Percentiles rank a stretch among this genome's conserved stretches.
Conservation (phyloP, 2,888 invertebrate species). For the Perizoma affinitatum region DNA sequence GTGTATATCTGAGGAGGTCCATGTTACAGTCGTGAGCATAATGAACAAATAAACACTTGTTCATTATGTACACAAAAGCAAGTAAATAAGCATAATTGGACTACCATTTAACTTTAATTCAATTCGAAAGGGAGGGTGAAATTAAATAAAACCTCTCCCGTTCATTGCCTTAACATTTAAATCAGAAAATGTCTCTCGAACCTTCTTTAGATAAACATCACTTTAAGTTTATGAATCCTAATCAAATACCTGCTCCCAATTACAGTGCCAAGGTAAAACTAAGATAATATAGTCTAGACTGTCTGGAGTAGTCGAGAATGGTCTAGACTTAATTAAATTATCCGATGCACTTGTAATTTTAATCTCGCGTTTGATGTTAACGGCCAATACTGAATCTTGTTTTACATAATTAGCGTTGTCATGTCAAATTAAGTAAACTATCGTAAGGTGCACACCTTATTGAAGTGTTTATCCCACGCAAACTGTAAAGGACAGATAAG, state of each 20-base stretch:
- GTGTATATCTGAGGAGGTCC: too few species aligned
- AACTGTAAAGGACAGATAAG: too few species aligned
- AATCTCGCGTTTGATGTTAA: constrained; percentile 20
- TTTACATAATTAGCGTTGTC: constrained; percentile 18
- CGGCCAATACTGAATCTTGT: constrained; percentile 22
- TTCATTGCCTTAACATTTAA: too few species aligned
- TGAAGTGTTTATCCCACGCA: too few species aligned
- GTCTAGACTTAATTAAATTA: constrained; percentile 37
- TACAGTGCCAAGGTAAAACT: constrained; percentile 8
- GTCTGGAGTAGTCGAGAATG: neutral
- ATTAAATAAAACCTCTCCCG: too few species aligned
- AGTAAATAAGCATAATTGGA: too few species aligned
- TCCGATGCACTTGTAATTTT: constrained; percentile 27
- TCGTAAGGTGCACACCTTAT: too few species aligned
- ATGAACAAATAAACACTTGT: too few species aligned
- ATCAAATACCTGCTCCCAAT: constrained; percentile 10
- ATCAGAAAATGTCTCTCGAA: neutral
- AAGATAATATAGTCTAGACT: constrained; percentile 13
- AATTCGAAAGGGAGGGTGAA: constrained; percentile 4
- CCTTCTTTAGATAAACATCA: neutral
- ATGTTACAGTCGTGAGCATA: too few species aligned
- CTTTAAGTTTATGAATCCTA: neutral
- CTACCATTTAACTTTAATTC: neutral
- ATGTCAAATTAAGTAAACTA: too few species aligned
- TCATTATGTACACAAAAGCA: too few species aligned